Percentiles rank a stretch among this genome's conserved stretches.
These are phyloP conservation scores for Tamias sibiricus DNA, from an alignment of 2,113 vertebrate species.

Conservation along the genomic window DNA sequence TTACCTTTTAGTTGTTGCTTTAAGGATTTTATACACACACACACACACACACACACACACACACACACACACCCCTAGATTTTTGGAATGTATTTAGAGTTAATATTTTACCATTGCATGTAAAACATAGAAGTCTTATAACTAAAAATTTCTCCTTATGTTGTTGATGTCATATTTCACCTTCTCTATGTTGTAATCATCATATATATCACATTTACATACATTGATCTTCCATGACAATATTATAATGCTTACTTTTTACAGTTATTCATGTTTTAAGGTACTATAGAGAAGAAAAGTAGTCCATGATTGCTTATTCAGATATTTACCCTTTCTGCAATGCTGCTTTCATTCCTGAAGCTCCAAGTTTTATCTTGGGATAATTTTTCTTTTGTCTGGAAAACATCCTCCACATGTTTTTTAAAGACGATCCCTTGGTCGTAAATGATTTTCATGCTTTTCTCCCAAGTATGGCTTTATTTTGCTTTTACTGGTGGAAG, in stretches of 20 bases:
- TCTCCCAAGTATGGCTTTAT: too few relatives aligned
- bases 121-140: neutral
- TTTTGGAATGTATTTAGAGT: neutral
- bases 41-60: too few relatives aligned
- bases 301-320: neutral
- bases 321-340: neutral
- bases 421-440: neutral
- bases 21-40: too few relatives aligned
- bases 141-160: neutral
- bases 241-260: neutral
- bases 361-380: neutral
- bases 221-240: neutral
- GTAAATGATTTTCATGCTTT: neutral
- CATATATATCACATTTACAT: neutral
- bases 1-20: constrained; percentile 16
- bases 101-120: neutral
- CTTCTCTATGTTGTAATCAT: neutral
- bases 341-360: neutral
- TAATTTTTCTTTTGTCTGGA: neutral
- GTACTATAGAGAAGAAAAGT: neutral
- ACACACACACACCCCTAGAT: too few relatives aligned
- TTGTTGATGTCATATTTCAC: neutral
- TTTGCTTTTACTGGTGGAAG: neutral
- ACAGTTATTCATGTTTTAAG: neutral
- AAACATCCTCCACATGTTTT: neutral